These are phyloP conservation scores for Ciona savignyi DNA, from an alignment of 23 tunicate species.

Conservation along the genomic window DNA sequence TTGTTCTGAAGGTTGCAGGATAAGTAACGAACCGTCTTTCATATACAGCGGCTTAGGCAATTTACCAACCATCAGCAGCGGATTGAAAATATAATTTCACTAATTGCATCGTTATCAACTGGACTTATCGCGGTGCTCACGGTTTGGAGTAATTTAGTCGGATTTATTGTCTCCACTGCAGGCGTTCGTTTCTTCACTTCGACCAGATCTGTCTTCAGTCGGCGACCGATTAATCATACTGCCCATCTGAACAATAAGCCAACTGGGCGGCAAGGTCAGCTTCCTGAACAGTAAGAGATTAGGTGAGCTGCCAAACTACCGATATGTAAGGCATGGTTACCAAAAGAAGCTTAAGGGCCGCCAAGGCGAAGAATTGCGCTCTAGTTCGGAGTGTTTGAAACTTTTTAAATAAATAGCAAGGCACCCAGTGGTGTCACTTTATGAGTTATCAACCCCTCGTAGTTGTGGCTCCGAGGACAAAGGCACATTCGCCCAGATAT, in stretches of 20 bases:
- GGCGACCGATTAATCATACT: background rate
- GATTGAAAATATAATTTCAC: background rate
- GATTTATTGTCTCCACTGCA: background rate
- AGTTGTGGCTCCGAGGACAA: no score
- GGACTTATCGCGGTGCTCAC: background rate
- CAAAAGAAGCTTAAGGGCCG: background rate
- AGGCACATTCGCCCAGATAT: no score
- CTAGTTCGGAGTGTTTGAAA: background rate
- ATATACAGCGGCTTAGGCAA: no score
- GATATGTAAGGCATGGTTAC: background rate
- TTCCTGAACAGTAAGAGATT: background rate
- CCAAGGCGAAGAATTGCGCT: background rate
- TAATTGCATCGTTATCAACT: background rate
- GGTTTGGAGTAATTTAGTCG: background rate
- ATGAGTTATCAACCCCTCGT: no score
- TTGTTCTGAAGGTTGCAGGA: no score
- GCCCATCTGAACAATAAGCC: background rate
- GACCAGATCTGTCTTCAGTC: background rate
- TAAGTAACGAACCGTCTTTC: no score
- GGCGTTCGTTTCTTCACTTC: background rate
- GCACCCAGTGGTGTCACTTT: background rate
- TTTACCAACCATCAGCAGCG: no score
- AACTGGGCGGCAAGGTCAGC: slow-evolving; percentile 1
- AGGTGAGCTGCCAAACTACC: background rate
- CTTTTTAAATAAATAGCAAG: no score